A percentile compares a stretch with the other conserved stretches of the same genome.
Conservation (phyloP, 2,888 invertebrate species). For the Galeopsomyia nigrocyanea region DNA sequence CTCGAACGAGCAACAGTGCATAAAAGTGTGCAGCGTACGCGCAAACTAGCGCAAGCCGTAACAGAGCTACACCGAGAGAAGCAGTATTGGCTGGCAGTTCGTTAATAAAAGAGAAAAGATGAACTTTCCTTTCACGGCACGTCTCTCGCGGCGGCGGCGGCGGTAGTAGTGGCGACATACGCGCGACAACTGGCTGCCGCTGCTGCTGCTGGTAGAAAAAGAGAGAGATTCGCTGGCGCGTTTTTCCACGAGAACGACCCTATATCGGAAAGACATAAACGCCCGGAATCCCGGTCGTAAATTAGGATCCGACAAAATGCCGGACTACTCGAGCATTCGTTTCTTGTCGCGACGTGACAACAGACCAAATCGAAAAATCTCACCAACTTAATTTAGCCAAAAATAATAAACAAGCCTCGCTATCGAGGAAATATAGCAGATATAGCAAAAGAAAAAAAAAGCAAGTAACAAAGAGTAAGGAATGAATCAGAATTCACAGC, state of each 20-base stretch:
- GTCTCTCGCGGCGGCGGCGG: slow-evolving; percentile 45
- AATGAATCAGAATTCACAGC: slow-evolving; percentile 31
- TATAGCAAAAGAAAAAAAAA: too few species aligned
- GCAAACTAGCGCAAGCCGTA: slow-evolving; percentile 22
- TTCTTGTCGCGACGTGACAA: slow-evolving; percentile 42
- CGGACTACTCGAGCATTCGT: slow-evolving; percentile 55
- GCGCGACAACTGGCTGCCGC: slow-evolving; percentile 14
- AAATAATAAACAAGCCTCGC: too few species aligned
- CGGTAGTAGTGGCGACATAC: slow-evolving; percentile 15
- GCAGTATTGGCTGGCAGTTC: slow-evolving; percentile 45
- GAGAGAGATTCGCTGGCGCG: slow-evolving; percentile 53
- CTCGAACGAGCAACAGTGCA: slow-evolving; percentile 26
- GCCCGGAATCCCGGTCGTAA: slow-evolving; percentile 66
- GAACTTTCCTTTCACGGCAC: slow-evolving; percentile 58
- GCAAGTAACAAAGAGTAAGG: background rate
- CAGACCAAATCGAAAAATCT: too few species aligned
- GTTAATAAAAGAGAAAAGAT: slow-evolving; percentile 54
- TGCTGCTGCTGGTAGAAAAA: background rate
- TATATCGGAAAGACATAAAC: slow-evolving; percentile 68
- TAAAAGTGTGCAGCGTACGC: slow-evolving; percentile 28
- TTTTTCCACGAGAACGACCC: slow-evolving; percentile 56
- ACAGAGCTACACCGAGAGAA: background rate
- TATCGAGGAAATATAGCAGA: too few species aligned
- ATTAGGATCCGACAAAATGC: slow-evolving; percentile 68
- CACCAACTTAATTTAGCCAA: too few species aligned